These are phyloP conservation scores for Drosophila burlai DNA, from an alignment of 1,140 invertebrate genomes.

Conservation along the genomic window DNA sequence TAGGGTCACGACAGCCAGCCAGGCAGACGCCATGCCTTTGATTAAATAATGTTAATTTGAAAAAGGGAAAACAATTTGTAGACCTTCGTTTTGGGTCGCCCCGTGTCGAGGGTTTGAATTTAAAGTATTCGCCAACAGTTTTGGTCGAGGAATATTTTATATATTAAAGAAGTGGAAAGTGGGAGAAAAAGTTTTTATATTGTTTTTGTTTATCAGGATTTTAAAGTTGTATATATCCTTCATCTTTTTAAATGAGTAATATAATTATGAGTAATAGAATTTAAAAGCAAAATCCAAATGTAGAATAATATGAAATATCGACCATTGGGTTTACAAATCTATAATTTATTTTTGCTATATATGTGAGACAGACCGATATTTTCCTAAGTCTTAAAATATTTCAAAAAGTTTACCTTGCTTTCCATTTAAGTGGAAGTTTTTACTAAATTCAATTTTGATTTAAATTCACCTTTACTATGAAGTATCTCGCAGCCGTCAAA, in stretches of 20 bases:
- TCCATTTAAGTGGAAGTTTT: neutral
- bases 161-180: neutral
- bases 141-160: neutral
- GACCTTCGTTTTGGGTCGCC: constrained; percentile 6
- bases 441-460: no score
- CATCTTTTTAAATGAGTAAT: no score
- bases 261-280: no score
- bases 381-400: no score
- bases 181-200: neutral
- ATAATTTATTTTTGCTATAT: no score
- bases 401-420: no score
- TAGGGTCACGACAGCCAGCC: constrained; percentile 25
- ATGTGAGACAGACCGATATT: no score
- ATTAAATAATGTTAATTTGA: constrained; percentile 80
- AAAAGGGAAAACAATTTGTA: constrained; percentile 56
- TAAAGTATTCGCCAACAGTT: constrained; percentile 3
- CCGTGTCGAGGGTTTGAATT: constrained; percentile 5
- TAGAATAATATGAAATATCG: no score
- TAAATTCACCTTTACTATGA: neutral
- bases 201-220: neutral
- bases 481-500: neutral
- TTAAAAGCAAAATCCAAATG: no score
- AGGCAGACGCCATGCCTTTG: constrained; percentile 41
- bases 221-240: neutral
- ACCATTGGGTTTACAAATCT: no score